Evolutionary conservation across 2,113 vertebrate genomes (phyloP), one percentile per base, ranked within the genome.

Genomic region (Zosterops hypoxanthus): DNA sequence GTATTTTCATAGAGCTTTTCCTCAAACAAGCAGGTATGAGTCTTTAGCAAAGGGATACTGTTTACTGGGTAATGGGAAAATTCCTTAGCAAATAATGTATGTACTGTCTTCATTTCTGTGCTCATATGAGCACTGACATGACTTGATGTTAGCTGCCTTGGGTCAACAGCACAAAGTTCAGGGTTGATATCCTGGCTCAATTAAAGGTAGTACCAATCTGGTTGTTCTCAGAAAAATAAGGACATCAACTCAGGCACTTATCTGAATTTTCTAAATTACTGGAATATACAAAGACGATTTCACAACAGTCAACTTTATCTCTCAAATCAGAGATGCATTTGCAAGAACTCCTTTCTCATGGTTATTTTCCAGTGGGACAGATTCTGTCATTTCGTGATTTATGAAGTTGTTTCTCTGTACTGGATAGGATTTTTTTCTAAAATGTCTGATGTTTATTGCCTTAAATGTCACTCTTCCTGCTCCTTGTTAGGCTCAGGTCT

Each of bases 121-220:
- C 31, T 90, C 21, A 11, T 68, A 26, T 0, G 5, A 90, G 41
- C 69, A 46, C 24, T 86, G 81, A 75, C 41, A 42, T 1, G 4
- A 24, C 26, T 94, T 63, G 25, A 44, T 31, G 20, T 70, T 88
- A 61, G 5, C 55, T 93, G 55, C 60, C 71, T 96, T 88, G 68
- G 17, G 80, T 92, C 82, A 95, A 72, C 42, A 60, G 28, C 71
- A 61, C 39, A 55, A 83, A 95, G 71, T 83, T 88, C 88, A 94
- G 47, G 24, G 41, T 44, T 64, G 28, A 90, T 14, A 47, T 31
- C 33, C 59, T 73, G 79, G 11, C 31, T 47, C 44, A n/a, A 33
- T 86, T 75, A 82, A 83, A 91, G 68, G 79, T 82, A 46, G 8
- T 49, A 85, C 26, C 39, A 83, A 47, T 39, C 36, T 1, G 9